Evolutionary conservation across 1,140 invertebrate genomes (phyloP), one percentile per base, ranked within the genome.

Genomic region (Chrysopa pallens): DNA sequence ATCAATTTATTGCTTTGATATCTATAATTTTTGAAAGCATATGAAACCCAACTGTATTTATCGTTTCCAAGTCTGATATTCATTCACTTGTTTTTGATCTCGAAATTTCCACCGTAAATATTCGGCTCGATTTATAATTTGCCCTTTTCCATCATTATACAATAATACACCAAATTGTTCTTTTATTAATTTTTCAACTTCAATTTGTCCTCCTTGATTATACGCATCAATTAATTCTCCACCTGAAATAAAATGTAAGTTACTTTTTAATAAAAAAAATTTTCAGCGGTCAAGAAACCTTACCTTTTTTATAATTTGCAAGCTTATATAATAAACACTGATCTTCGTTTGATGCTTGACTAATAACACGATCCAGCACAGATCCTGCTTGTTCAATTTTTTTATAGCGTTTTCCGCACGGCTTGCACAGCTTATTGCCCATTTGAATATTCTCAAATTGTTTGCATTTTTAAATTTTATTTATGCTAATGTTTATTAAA

Each of bases 61-160:
- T 23, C 2, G 2, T 23, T 23, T 23, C 5, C 5, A 23, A 2
- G 17, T 23, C 17, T 2, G 2, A 23, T 23, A 3, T 23, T 23
- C 17, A 23, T 23, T 23, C 2, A 23, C 81, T 61, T 84, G 76
- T 46, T 84, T 78, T 38, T 84, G 72, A 53, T 87, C 83, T n/a
- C 84, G 69, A 57, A 86, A 90, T 57, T 90, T 91, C 91, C 91
- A 96, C 38, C 85, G 71, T 6, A 94, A 60, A 59, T 90, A 95
- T 53, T 96, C 92, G 0, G 84, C 79, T 17, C 86, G 70, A 54
- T 88, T 91, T 48, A 97, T 86, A 8, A 79, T 65, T 54, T 87
- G 74, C 0, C 89, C 86, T 52, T 83, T 77, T 6, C 92, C 93
- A 36, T 88, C 76, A 31, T 80, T 78, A 55, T 95, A 95, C 78